Evolutionary conservation across 2,888 invertebrate genomes (phyloP), one percentile per base, ranked within the genome.

Genomic region (Archips xylosteana): DNA sequence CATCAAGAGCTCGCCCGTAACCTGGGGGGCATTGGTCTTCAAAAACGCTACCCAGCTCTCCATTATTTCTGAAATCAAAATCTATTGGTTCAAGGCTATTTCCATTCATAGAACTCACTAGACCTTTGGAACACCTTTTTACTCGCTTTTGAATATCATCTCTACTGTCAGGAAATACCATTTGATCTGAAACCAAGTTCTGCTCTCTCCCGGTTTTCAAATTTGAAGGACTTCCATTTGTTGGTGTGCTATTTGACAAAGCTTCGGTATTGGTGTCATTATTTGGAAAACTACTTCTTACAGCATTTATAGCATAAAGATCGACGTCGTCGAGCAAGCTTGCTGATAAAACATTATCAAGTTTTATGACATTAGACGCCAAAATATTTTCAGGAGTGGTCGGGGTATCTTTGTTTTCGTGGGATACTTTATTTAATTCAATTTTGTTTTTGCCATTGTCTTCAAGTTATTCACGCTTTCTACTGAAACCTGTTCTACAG

Each of bases 301-400:
- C 23, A 10, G 57, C 34, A 23, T 59, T 59, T 34, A 15, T 12
- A 13, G 36, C 36, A 36, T n/a, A 45, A 10, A 45, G 45, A 34
- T 59, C 8, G 1, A 15, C 23, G 15, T 68, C 49, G 15, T 73
- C 60, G 9, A 59, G 68, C 13, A 42, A 42, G 13, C 59, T 49
- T 32, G 13, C 62, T 2, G 68, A 68, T 51, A 73, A 49, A 59
- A 73, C 69, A 34, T 69, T 64, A 59, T 73, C 63, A 2, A 68
- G 59, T 49, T 59, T 47, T 9, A 49, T 59, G 3, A 39, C 73
- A 49, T 59, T 59, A 9, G 32, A 15, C 49, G 23, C 57, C 4
- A n/a, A 32, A 32, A 15, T 10, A 54, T n/a, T 36, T 13, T 59
- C 47, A 4, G 67, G 57, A 45, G 51, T 32, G 36, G 15, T 60